These are phyloP conservation scores for Axis porcinus DNA, from an alignment of 2,113 vertebrate species.

Conservation along the genomic window DNA sequence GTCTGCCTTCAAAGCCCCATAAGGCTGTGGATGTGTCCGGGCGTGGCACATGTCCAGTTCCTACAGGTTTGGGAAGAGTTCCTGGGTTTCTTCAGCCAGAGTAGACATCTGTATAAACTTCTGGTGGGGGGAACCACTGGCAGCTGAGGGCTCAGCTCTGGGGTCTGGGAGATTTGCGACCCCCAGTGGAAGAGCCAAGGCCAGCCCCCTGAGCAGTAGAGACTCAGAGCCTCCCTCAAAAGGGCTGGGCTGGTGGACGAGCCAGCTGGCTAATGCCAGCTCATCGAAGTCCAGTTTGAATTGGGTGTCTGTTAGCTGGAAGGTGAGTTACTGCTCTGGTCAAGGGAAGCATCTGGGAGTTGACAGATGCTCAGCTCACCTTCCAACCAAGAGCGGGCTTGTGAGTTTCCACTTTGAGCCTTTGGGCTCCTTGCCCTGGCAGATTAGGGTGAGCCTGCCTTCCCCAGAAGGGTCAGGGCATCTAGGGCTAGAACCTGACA, in stretches of 20 bases:
- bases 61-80: not conserved
- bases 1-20: not conserved
- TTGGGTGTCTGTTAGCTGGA: not conserved
- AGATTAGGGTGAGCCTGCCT: not conserved
- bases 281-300: not conserved
- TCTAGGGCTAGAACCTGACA: not conserved
- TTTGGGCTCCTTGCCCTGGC: not conserved
- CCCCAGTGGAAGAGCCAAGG: not conserved
- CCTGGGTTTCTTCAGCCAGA: not conserved
- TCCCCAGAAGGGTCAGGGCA: not conserved
- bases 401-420: not conserved
- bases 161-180: too few species aligned
- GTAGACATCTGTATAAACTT: not conserved
- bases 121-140: not conserved
- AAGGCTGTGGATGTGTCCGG: not conserved
- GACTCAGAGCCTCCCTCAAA: not conserved
- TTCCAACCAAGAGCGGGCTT: not conserved
- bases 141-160: not conserved
- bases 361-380: not conserved
- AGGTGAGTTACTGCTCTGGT: not conserved
- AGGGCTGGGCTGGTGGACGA: not conserved
- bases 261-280: not conserved
- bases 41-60: not conserved
- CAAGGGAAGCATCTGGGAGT: not conserved
- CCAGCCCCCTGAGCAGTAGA: not conserved